phyloP scores from a whole-genome alignment of 2,888 invertebrate species.

The Hypomecis atomaria region DNA sequence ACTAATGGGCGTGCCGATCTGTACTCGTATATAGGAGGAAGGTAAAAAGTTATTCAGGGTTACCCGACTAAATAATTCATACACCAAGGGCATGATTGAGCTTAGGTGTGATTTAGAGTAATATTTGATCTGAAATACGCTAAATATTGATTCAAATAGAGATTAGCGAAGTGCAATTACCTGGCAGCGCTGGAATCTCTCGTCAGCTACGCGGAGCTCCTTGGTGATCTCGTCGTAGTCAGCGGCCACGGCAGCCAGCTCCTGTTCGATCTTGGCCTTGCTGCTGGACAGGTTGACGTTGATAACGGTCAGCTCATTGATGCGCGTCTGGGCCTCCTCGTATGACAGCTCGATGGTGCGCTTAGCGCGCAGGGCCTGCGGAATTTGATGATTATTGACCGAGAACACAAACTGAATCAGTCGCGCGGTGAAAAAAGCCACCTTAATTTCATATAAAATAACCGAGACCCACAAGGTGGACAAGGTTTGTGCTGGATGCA shows the following conservation, averaged over 20 bases:
- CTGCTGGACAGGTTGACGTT: slow-evolving; percentile 97
- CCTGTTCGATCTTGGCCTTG: slow-evolving; percentile 98
- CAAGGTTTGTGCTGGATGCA: no score
- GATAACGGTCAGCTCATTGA: slow-evolving; percentile 97
- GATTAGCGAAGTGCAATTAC: slow-evolving; percentile 59
- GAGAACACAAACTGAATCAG: no score
- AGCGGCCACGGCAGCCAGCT: slow-evolving; percentile 94
- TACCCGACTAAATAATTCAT: no score
- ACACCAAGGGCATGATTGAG: no score
- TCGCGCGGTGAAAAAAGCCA: no score
- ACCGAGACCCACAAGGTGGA: no score
- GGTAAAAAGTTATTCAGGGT: no score
- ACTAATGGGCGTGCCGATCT: no score
- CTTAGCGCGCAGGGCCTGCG: slow-evolving; percentile 95
- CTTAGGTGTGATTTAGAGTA: no score
- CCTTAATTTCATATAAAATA: no score
- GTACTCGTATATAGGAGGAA: no score
- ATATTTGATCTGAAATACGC: no score
- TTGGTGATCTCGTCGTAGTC: slow-evolving; percentile 99
- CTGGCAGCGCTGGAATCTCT: slow-evolving; percentile 96
- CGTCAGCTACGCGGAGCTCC: slow-evolving; percentile 96
- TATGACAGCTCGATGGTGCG: slow-evolving; percentile 94
- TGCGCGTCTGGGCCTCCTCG: slow-evolving; percentile 95
- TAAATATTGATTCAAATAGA: neutral
- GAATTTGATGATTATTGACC: neutral